Base-by-base conservation (phyloP, 2,888 invertebrate genomes). In the Lasius platythorax region DNA sequence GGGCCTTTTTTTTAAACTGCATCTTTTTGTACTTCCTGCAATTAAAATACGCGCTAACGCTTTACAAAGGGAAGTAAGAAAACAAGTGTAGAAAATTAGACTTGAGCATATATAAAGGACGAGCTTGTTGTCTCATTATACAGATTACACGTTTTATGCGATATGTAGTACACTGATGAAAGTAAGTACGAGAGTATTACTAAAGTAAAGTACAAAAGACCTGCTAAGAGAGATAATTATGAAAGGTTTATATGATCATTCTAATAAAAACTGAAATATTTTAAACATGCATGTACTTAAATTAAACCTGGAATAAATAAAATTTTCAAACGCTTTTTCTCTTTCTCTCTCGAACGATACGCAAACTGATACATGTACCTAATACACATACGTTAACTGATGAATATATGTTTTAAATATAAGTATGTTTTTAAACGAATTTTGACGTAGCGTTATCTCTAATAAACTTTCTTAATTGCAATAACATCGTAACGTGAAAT, bases 1-100 rank as follows among this genome's bases (percentile, higher is more conserved):
- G 33, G 15, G 3, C 33, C 23, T 64, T n/a, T 73, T 40, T 33
- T 66, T 53, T 15, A 5, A 64, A 30, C 9, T 30, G 5, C 23
- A 33, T 28, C 40, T 66, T 75, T 75, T 50, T 30, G n/a, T 46
- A 33, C 33, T 66, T 46, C 23, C 33, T 50, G 18, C 18, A 33
- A 75, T 66, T 66, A 75, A 66, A 75, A 66, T 33, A 75, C 66
- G 46, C n/a, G 63, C 30, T 74, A 18, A 40, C 43, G 64, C 66
- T 76, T 67, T 23, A 50, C 33, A 66, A 66, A 75, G 61, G 18
- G 33, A 23, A 46, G 28, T 76, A 50, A 67, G 66, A 67, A 67
- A 50, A 66, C 5, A 33, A 64, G 40, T 74, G 23, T 76, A 50
- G 75, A 50, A 66, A 66, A 46, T 46, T 46, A 18, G 66, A 75